phyloP scores from a whole-genome alignment of 2,797 vertebrate species.

The Potorous gilbertii region DNA sequence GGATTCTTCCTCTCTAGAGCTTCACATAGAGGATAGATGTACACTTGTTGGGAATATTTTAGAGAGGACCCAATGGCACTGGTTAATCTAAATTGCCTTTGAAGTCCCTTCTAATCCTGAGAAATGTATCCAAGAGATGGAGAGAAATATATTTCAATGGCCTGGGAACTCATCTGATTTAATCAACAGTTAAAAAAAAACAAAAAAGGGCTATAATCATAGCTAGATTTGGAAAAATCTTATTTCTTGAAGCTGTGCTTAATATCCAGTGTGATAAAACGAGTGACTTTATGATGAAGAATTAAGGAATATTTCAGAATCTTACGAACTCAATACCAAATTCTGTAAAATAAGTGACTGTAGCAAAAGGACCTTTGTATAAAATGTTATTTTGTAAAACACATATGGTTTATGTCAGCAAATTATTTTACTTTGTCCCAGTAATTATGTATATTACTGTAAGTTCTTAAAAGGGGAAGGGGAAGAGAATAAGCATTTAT shows the following conservation, averaged over 20 bases:
- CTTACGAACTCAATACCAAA: not conserved
- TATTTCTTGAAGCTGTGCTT: not conserved
- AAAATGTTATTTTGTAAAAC: not conserved
- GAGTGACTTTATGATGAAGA: not conserved
- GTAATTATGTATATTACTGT: not conserved
- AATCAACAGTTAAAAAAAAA: not conserved
- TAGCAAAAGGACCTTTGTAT: not conserved
- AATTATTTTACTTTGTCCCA: not conserved
- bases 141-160: not conserved
- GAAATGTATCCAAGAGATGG: not conserved
- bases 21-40: no score
- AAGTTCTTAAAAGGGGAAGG: not conserved
- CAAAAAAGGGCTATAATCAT: not conserved
- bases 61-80: no score
- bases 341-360: not conserved
- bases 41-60: no score
- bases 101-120: no score
- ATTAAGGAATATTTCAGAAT: not conserved
- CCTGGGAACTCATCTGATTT: not conserved
- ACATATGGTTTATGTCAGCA: not conserved
- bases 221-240: no score
- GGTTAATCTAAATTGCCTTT: no score
- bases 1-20: no score
- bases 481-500: no score
- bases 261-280: not conserved